These are phyloP conservation scores for Drosophila bunnanda DNA, from an alignment of 2,888 invertebrate species.

Conservation along the genomic window DNA sequence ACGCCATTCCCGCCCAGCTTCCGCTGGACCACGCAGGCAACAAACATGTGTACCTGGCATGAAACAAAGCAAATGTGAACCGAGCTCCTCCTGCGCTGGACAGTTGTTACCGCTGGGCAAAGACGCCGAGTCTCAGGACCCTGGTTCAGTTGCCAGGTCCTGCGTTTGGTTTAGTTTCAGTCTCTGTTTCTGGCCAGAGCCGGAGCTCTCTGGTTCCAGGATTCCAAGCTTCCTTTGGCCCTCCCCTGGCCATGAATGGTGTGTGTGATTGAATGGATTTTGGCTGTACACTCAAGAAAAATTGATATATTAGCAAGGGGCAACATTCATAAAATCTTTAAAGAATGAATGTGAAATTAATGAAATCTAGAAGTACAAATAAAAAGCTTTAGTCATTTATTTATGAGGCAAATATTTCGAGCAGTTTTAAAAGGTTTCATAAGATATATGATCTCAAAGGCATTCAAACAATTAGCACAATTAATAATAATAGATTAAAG, in stretches of 20 bases:
- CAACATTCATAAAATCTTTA: background rate
- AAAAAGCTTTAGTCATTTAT: background rate
- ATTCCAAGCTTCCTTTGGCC: conserved; percentile 23
- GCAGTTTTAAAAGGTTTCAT: background rate
- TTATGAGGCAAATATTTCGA: background rate
- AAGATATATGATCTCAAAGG: background rate
- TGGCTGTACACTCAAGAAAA: conserved; percentile 34
- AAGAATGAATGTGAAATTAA: too few species aligned
- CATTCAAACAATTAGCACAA: background rate
- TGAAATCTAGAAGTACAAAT: background rate
- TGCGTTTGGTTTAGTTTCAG: conserved; percentile 29
- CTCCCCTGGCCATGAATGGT: conserved; percentile 11
- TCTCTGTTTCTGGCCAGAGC: conserved; percentile 29
- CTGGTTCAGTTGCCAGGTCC: conserved; percentile 29
- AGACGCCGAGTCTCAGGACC: conserved; percentile 48
- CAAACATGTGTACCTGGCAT: conserved; percentile 41
- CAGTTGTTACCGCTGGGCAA: conserved; percentile 80
- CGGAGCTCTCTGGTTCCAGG: conserved; percentile 18
- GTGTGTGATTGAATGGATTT: conserved; percentile 65
- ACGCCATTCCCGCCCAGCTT: conserved; percentile 19
- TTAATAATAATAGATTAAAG: background rate
- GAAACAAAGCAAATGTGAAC: conserved; percentile 67
- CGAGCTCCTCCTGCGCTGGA: conserved; percentile 62
- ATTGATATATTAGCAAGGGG: background rate
- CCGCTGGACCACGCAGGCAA: conserved; percentile 24